Evolutionary conservation across 2,113 vertebrate species (phyloP), one percentile per base, ranked within the genome.

Genomic region (Syngnathus typhle): DNA sequence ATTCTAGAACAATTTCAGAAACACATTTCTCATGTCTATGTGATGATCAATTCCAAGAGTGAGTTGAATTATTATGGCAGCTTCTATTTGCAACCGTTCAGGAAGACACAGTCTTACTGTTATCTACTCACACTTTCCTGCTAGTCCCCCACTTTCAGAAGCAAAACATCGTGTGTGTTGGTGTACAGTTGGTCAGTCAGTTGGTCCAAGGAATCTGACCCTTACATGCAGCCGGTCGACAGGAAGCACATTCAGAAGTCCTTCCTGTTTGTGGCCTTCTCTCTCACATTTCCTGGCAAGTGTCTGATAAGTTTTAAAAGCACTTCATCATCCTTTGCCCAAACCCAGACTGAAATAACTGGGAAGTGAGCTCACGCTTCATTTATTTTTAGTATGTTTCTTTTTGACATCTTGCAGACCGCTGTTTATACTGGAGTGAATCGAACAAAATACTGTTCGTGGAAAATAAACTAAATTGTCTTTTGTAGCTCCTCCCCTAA

Each of bases 221-320:
- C 41, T 74, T 84, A 66, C 85, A 78, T 61, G 55, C 82, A 74
- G 55, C 49, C 66, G 70, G 86, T 83, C 82, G 78, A 80, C 84
- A 89, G 91, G 90, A 91, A 92, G 80, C 88, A 92, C 91, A 92
- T 93, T 91, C 91, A 86, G 43, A 62, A 44, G 87, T 82, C 71
- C 84, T 86, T 93, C 91, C 91, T 92, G 91, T 92, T 91, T 91
- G 89, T 82, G 75, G 88, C 75, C 79, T 76, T 87, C 81, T 80
- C 85, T 87, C 77, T 58, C 13, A 58, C 13, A 81, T 86, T 91
- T 92, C 91, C 91, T 91, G 86, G 56, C 77, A 72, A 88, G 86
- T 89, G 89, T 89, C 88, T 88, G 89, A 90, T 91, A 91, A 87
- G 82, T 86, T 78, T 76, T 69, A 85, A 85, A 90, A 88, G 51